Evolutionary conservation across 1,140 invertebrate species (phyloP), one percentile per base, ranked within the genome.

Genomic region (Choristoneura fumiferana): DNA sequence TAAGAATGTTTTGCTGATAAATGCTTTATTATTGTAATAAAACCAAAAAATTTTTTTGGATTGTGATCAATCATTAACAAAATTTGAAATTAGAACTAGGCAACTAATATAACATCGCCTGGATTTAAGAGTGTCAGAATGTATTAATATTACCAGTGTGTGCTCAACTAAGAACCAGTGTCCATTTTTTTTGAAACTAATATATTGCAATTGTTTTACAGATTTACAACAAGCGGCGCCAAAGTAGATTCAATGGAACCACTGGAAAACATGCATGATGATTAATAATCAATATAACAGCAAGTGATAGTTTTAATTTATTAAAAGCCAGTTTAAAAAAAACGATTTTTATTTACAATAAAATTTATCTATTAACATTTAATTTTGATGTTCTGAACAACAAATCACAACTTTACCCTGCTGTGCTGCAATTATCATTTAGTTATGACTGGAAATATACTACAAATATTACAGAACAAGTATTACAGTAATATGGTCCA

Each of bases 161-260:
- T 54, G 33, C 53, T 35, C 9, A 49, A 49, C 43, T 49, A 49
- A 49, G 4, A 43, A 10, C 14, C n/a, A 33, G 10, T 13, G 4
- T 49, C 18, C 17, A 29, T 29, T n/a, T 39, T 45, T 36, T 14
- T 49, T 55, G 18, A 53, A 49, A 17, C 22, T 53, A 40, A n/a
- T 53, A n/a, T 62, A 53, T 55, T 63, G 6, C 22, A 29, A 29
- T 29, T 29, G 38, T 67, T 67, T 89, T 91, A 90, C 91, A 91
- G 91, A 78, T 89, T 66, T 77, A 78, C 71, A 76, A 85, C 74
- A 69, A 78, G 78, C 75, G 39, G 85, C 72, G 35, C 88, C 86
- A 9, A 89, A 81, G 66, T 91, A 74, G 54, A 71, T n/a, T 62
- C 63, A 71, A 60, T 34, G 57, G 62, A 61, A 53, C 55, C 66